Percentiles rank a stretch among this genome's conserved stretches.
Conservation (phyloP, 2,797 vertebrate genomes). For the Acestrorhynchus altus region DNA sequence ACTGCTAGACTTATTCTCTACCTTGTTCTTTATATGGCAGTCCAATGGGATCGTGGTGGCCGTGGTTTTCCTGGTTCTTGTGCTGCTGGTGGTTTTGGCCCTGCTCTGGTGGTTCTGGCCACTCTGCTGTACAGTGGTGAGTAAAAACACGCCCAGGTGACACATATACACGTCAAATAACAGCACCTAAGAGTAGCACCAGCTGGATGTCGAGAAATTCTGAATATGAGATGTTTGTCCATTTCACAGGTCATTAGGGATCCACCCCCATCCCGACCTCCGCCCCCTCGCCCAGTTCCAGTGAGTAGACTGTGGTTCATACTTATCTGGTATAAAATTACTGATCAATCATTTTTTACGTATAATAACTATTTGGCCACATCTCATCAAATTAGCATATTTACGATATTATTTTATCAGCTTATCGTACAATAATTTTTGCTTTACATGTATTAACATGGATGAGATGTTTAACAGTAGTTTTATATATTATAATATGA, state of each 20-base stretch:
- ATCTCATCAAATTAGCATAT: no score
- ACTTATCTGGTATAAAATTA: no score
- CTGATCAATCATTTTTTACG: no score
- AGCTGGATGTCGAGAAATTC: constrained; percentile 3
- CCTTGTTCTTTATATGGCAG: constrained; percentile 66
- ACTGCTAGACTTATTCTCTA: not conserved
- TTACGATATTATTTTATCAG: no score
- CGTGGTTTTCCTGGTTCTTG: constrained; percentile 85
- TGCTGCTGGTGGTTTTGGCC: constrained; percentile 81
- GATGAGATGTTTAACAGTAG: no score
- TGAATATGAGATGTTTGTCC: not conserved
- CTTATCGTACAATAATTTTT: no score
- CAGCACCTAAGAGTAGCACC: not conserved
- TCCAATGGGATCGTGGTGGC: constrained; percentile 83
- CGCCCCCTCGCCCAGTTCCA: constrained; percentile 68
- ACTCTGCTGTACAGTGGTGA: constrained; percentile 95
- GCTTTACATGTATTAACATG: no score
- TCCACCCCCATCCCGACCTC: constrained; percentile 75
- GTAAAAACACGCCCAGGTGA: constrained; percentile 57
- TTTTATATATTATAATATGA: no score
- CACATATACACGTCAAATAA: not conserved
- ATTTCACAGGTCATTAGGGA: constrained; percentile 78
- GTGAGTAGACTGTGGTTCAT: constrained; percentile 71
- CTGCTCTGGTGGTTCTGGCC: constrained; percentile 80
- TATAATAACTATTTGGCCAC: no score